Conservation (phyloP, 1,140 invertebrate species). For the Drosophila pseudoananassae region DNA sequence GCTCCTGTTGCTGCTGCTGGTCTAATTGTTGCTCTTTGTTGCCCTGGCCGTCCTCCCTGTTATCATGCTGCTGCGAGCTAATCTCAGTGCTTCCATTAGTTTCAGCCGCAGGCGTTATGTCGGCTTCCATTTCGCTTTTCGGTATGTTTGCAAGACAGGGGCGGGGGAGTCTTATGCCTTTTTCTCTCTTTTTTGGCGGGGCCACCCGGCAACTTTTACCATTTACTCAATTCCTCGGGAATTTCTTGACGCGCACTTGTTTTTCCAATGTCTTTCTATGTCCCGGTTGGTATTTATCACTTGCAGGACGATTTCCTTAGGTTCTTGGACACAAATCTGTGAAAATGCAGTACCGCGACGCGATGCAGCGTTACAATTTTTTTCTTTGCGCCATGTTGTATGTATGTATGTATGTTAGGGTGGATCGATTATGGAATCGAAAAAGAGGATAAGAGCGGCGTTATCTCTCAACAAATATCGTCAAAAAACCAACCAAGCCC, state of each 20-base stretch:
- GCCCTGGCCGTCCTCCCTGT: slow-evolving; percentile 10
- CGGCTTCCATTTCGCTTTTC: slow-evolving; percentile 53
- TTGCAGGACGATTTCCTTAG: background rate
- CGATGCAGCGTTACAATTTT: slow-evolving; percentile 37
- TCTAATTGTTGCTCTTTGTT: background rate
- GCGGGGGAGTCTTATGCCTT: slow-evolving; percentile 1
- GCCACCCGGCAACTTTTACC: slow-evolving; percentile 31
- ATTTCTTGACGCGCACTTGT: slow-evolving; percentile 21
- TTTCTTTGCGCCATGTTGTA: slow-evolving; percentile 67
- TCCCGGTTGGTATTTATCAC: background rate
- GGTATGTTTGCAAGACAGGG: slow-evolving; percentile 24
- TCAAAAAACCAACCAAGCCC: background rate
- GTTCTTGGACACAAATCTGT: slow-evolving; percentile 6
- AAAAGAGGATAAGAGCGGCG: background rate
- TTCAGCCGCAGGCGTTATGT: slow-evolving; percentile 48
- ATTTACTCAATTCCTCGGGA: background rate
- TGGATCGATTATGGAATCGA: background rate
- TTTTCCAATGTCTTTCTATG: slow-evolving; percentile 1
- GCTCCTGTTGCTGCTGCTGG: slow-evolving; percentile 20
- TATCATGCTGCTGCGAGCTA: slow-evolving; percentile 15
- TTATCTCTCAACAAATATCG: background rate
- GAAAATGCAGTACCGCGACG: slow-evolving; percentile 23
- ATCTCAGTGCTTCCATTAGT: slow-evolving; percentile 35
- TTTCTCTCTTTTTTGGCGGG: slow-evolving; percentile 40
- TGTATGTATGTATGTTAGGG: slow-evolving; percentile 44